Evolutionary conservation across 2,888 invertebrate species (phyloP), one percentile per base, ranked within the genome.

Genomic region (Panopea generosa): DNA sequence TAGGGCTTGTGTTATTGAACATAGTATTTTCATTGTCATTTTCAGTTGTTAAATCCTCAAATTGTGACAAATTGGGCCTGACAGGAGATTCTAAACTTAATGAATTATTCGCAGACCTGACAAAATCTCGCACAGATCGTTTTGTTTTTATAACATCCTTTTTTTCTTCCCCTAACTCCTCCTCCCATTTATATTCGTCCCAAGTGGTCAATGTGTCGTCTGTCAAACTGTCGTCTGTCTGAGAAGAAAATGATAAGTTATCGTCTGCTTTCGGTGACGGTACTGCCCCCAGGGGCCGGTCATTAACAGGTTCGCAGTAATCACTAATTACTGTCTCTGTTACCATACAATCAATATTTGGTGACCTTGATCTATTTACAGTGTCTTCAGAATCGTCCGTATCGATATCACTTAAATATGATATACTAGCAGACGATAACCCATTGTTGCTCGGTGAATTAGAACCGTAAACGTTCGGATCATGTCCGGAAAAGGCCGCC

Each of bases 401-500:
- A 49, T 77, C 82, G 52, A 85, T 70, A 59, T 88, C 88, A 45
- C 85, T 86, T 2, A 86, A 84, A 55, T 84, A 84, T 50, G 65
- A n/a, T 59, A 26, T 22, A 20, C 57, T 29, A 63, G 47, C 49
- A 55, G 63, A 50, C 63, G 49, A 20, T 40, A 52, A 63, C 14
- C 26, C 16, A 45, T 4, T 9, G n/a, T 16, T 18, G 9, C 7
- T 11, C 6, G 16, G 45, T 9, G 45, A 45, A 45, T 45, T 45
- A 4, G 45, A 20, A 33, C 11, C 6, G 33, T 33, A 33, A 33
- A 11, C 4, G 4, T 33, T 33, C 6, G 33, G 33, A 11, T 33
- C 33, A 33, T 4, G 33, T 33, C 33, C 6, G 16, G 45, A 45
- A 4, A n/a, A 6, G 7, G 6, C 3, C 16, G 45, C 6, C 3